phyloP scores from a whole-genome alignment of 2,888 invertebrate genomes.

The Nezara viridula region DNA sequence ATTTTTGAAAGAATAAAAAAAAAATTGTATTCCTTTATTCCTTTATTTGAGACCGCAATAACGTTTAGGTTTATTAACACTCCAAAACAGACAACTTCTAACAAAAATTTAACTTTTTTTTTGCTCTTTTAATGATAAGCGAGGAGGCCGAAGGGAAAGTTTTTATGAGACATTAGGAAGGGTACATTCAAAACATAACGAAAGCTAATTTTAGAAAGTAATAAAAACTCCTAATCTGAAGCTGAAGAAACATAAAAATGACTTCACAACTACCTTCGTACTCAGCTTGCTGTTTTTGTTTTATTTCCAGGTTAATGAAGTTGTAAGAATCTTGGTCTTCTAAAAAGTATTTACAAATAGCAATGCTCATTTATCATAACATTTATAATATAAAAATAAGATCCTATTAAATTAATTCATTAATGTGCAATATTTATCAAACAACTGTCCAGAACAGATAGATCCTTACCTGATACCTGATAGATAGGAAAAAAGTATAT shows the following conservation, averaged over 20 bases:
- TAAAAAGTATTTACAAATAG: not conserved
- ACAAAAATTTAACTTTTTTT: not conserved
- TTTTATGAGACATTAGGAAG: not conserved
- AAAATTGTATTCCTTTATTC: too few relatives aligned
- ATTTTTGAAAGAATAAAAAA: too few relatives aligned
- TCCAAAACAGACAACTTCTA: not conserved
- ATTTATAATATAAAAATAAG: too few relatives aligned
- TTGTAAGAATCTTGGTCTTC: not conserved
- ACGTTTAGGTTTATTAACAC: not conserved
- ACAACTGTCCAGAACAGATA: too few relatives aligned
- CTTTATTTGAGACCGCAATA: not conserved
- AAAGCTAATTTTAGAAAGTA: not conserved
- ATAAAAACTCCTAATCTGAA: slow-evolving; percentile 22
- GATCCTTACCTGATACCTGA: not conserved
- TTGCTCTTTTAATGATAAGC: not conserved
- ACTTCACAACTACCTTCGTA: not conserved
- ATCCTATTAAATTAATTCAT: too few relatives aligned
- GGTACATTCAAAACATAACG: not conserved
- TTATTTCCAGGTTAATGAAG: not conserved
- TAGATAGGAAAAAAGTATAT: not conserved
- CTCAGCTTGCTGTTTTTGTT: not conserved
- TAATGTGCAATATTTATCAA: too few relatives aligned
- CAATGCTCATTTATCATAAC: too few relatives aligned
- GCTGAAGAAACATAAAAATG: slow-evolving; percentile 47
- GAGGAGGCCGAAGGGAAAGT: not conserved